A percentile compares a stretch with the other conserved stretches of the same genome.
Conservation (phyloP, 2,888 invertebrate genomes). For the Cephalotes varians region DNA sequence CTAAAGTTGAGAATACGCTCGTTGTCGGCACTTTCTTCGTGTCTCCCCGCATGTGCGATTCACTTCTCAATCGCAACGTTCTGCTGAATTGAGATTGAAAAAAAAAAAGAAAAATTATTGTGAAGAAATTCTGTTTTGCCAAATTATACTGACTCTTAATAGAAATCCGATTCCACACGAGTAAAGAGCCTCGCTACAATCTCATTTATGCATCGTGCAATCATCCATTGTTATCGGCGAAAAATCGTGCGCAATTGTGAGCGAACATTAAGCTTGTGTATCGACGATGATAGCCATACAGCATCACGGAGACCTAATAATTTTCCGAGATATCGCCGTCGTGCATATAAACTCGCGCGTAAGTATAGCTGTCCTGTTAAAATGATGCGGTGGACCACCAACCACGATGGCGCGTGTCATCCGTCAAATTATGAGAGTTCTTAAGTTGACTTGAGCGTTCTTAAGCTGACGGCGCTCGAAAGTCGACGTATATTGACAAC, state of each 20-base stretch:
- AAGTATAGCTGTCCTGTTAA: constrained; percentile 59
- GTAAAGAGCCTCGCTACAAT: background rate
- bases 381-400: constrained; percentile 71
- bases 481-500: constrained; percentile 17
- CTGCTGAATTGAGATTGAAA: background rate
- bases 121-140: background rate
- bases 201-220: background rate
- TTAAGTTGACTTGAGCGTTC: constrained; percentile 20
- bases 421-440: constrained; percentile 68
- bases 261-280: constrained; percentile 36
- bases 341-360: constrained; percentile 59
- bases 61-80: too few species aligned
- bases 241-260: constrained; percentile 26
- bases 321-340: constrained; percentile 56
- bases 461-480: background rate
- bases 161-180: background rate
- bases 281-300: constrained; percentile 55
- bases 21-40: constrained; percentile 51
- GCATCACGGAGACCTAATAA: constrained; percentile 60
- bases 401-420: constrained; percentile 70
- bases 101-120: background rate
- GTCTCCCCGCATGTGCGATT: background rate
- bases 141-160: background rate
- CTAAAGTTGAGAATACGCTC: constrained; percentile 30
- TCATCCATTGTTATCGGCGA: background rate